phyloP scores from a whole-genome alignment of 2,797 vertebrate species.

The Microctenopoma lineatum region DNA sequence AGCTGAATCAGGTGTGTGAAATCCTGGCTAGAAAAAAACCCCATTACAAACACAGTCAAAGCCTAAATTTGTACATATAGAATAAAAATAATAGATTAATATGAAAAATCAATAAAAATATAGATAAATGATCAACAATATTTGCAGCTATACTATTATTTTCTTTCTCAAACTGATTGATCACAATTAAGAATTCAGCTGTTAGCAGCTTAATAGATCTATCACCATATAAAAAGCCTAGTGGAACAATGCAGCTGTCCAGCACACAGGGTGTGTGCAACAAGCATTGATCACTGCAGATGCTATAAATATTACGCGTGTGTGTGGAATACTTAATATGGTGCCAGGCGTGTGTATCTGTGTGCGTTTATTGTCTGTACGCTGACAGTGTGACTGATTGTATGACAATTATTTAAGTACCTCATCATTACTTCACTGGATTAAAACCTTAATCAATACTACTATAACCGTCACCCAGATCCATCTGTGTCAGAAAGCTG shows the following conservation, averaged over 20 bases:
- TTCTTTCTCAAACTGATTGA: too few relatives aligned
- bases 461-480: conserved; percentile 18
- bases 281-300: conserved; percentile 51
- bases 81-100: too few relatives aligned
- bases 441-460: conserved; percentile 46
- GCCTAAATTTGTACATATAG: too few relatives aligned
- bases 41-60: too few relatives aligned
- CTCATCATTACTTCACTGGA: conserved; percentile 45
- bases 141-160: too few relatives aligned
- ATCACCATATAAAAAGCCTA: neutral
- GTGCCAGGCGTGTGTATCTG: conserved; percentile 14
- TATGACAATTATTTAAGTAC: conserved; percentile 34
- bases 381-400: neutral
- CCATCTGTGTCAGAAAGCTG: conserved; percentile 4
- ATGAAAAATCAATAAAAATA: too few relatives aligned
- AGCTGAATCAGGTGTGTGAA: neutral
- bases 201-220: neutral
- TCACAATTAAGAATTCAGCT: neutral
- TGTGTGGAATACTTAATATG: conserved; percentile 55
- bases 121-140: too few relatives aligned
- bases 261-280: conserved; percentile 18
- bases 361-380: conserved; percentile 2
- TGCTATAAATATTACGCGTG: conserved; percentile 43
- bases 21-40: too few relatives aligned
- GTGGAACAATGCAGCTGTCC: conserved; percentile 7